Evolutionary conservation across 1,140 invertebrate species (phyloP), one percentile per base, ranked within the genome.

Genomic region (Bombus superbus): DNA sequence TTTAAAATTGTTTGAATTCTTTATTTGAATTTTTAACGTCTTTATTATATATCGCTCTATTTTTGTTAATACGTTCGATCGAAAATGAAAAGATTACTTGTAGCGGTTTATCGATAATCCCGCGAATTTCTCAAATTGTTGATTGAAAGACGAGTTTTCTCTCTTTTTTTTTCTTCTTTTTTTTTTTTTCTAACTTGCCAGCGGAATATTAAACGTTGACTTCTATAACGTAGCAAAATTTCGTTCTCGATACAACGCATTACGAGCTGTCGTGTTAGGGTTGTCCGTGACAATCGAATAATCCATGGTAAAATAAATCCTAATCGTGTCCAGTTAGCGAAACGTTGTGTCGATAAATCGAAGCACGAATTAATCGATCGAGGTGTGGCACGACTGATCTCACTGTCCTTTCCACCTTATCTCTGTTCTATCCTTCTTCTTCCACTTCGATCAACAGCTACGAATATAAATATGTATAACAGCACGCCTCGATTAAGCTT

Each of bases 301-400:
- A 62, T 3, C 59, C 59, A 4, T n/a, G 28, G 28, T 62, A 11
- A 62, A 62, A n/a, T 62, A 25, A 62, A 62, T 62, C 3, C 59
- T 62, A 62, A 62, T 62, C 59, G 28, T 13, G 59, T 28, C 11
- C 59, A 62, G 11, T 62, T n/a, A n/a, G 59, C 28, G 28, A n/a
- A 53, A 53, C 47, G 47, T 18, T n/a, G 59, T 62, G 13, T 11
- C 35, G n/a, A 69, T 25, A 64, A 66, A 73, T 62, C 77, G 68
- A 13, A 68, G 15, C n/a, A 28, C 18, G 47, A 42, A 71, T 77
- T 83, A 85, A 89, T 86, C 66, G 80, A 80, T 83, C 75, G 40
- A 53, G 47, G 47, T 53, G 47, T 53, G 47, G 47, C 18, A 22
- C 18, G 6, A 25, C 28, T 15, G 53, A 85, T 85, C 69, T 15